Conservation (phyloP, 2,888 invertebrate genomes). For the Thelaira solivaga region DNA sequence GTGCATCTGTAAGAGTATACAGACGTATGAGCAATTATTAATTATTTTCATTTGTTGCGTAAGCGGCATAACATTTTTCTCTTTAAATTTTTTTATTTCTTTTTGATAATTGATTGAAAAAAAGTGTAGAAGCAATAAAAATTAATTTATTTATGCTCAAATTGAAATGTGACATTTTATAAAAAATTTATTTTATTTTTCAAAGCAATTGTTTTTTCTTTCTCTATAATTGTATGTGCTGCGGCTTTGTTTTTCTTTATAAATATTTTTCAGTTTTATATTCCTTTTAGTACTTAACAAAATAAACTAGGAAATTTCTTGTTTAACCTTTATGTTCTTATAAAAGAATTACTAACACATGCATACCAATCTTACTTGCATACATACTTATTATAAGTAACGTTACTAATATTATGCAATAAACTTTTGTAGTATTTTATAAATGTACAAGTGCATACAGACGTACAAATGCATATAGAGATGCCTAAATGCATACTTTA, state of each 20-base stretch:
- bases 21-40: no score
- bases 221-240: neutral
- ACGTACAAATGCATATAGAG: neutral
- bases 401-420: neutral
- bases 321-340: slow-evolving; percentile 32
- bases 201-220: no score
- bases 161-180: no score
- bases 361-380: neutral
- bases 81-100: no score
- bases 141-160: no score
- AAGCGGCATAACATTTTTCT: no score
- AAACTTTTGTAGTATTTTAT: neutral
- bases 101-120: no score
- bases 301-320: slow-evolving; percentile 28
- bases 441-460: no score
- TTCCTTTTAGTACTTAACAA: neutral
- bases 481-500: neutral
- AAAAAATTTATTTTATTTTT: no score
- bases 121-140: no score
- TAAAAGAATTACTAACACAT: slow-evolving; percentile 1
- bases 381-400: neutral
- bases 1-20: no score
- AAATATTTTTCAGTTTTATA: neutral
- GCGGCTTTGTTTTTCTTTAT: neutral
- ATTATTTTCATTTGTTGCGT: no score